These are phyloP conservation scores for Crioceris asparagi DNA, from an alignment of 2,888 invertebrate species.

Conservation along the genomic window DNA sequence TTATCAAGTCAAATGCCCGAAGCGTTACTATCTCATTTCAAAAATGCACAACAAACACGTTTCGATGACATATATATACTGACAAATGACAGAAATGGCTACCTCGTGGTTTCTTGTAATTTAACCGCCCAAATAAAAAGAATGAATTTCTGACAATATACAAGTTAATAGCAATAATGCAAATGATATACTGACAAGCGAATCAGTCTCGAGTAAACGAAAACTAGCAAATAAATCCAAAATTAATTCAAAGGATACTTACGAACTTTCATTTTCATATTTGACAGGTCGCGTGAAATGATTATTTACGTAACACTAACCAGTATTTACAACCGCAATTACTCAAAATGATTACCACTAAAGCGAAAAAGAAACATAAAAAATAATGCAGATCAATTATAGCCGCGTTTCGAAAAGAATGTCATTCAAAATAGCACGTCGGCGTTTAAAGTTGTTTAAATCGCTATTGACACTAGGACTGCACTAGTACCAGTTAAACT, in stretches of 20 bases:
- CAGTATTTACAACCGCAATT: not conserved
- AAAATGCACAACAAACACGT: slow-evolving; percentile 18
- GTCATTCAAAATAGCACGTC: no score
- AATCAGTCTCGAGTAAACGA: not conserved
- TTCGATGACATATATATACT: slow-evolving; percentile 17
- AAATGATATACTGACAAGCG: not conserved
- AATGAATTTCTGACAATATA: no score
- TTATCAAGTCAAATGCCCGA: no score
- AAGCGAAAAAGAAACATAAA: not conserved
- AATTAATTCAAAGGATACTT: slow-evolving; percentile 17
- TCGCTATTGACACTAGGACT: no score
- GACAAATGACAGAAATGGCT: slow-evolving; percentile 26
- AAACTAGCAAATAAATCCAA: not conserved
- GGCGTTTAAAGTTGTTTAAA: no score
- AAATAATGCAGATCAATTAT: no score
- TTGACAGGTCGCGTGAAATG: slow-evolving; percentile 20
- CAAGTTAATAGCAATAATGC: not conserved
- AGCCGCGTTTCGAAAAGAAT: no score
- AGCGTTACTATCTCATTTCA: slow-evolving; percentile 15
- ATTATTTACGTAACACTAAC: slow-evolving; percentile 23
- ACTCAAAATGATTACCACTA: not conserved
- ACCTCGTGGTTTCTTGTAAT: slow-evolving; percentile 24
- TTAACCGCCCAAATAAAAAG: slow-evolving; percentile 2
- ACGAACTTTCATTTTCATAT: slow-evolving; percentile 29
- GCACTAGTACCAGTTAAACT: no score